phyloP scores from a whole-genome alignment of 2,113 vertebrate species.

The Apistogramma diplotaenia region DNA sequence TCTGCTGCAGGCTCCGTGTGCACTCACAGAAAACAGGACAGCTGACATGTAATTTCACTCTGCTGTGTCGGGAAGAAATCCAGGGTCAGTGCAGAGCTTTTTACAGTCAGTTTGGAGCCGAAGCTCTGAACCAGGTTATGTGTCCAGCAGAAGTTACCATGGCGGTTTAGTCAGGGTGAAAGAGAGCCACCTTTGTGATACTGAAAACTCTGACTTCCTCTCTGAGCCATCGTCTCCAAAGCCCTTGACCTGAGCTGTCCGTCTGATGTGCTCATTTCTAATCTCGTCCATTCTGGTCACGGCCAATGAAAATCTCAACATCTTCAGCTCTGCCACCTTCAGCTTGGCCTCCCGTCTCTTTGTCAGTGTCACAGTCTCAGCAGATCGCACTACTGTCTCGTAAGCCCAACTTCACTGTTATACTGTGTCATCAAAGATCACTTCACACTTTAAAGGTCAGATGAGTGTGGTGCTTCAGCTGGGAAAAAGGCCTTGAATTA shows the following conservation, averaged over 20 bases:
- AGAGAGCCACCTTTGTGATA: background rate
- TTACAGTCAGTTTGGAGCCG: background rate
- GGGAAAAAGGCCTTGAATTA: background rate
- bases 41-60: rapidly evolving
- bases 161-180: background rate
- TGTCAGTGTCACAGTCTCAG: rapidly evolving
- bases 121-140: background rate
- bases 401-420: background rate
- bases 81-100: background rate
- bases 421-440: background rate
- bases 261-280: background rate
- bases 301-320: background rate
- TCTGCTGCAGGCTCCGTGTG: background rate
- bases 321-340: background rate
- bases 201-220: too few relatives aligned
- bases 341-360: background rate
- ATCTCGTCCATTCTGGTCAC: background rate
- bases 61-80: background rate
- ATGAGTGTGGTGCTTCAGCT: background rate
- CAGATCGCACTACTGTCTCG: background rate
- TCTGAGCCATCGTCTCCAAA: too few relatives aligned
- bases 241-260: background rate
- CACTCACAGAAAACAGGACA: background rate
- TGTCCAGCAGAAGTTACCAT: rapidly evolving
- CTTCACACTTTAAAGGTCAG: too few relatives aligned